A percentile compares a stretch with the other conserved stretches of the same genome.
phyloP scores from a whole-genome alignment of 1,140 invertebrate species.

The Carposina sasakii region DNA sequence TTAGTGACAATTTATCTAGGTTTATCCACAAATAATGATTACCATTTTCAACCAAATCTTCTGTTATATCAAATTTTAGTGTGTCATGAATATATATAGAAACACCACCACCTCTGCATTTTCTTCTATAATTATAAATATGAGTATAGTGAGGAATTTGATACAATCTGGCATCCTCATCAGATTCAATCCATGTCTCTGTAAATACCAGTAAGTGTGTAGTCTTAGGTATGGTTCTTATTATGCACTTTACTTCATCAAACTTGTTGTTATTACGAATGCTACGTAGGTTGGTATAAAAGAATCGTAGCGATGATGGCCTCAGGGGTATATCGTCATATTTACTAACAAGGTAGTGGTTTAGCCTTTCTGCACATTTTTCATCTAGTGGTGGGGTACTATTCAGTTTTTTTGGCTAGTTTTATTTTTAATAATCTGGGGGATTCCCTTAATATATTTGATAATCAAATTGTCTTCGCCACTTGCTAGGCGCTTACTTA shows the following conservation, averaged over 20 bases:
- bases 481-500: background rate
- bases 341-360: background rate
- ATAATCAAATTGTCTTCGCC: conserved; percentile 3
- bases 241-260: conserved; percentile 12
- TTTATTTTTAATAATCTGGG: background rate
- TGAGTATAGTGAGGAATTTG: conserved; percentile 16
- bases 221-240: background rate
- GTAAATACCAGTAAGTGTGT: conserved; percentile 15
- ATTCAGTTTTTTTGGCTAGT: background rate
- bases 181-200: conserved; percentile 21
- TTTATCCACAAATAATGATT: conserved; percentile 26
- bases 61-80: conserved; percentile 14
- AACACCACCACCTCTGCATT: conserved; percentile 21
- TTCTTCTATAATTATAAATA: conserved; percentile 19
- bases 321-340: background rate
- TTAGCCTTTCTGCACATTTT: background rate
- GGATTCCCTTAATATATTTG: conserved; percentile 6
- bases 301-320: conserved; percentile 4
- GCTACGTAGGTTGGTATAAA: conserved; percentile 16
- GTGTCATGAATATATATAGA: conserved; percentile 22
- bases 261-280: conserved; percentile 16
- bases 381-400: background rate
- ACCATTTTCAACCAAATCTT: conserved; percentile 11
- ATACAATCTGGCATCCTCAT: conserved; percentile 9
- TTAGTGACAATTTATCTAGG: conserved; percentile 16